A percentile compares a stretch with the other conserved stretches of the same genome.
phyloP scores from a whole-genome alignment of 2,888 invertebrate genomes.

The Blastobasis lacticolella region DNA sequence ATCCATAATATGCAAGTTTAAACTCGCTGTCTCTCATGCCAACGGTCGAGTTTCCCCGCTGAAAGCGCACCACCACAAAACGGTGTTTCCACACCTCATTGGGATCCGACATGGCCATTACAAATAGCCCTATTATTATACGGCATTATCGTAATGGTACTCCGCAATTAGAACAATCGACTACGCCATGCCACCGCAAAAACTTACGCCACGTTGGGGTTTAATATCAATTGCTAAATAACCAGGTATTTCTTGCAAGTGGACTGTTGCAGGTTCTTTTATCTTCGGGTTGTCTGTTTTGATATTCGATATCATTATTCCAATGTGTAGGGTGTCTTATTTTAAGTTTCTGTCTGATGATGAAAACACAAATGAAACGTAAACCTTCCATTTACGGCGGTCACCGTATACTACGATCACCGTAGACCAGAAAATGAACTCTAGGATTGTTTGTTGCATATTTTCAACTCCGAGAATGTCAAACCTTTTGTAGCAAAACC shows the following conservation, averaged over 20 bases:
- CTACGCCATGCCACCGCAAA: conserved; percentile 33
- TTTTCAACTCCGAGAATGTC: too few relatives aligned
- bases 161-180: conserved; percentile 58
- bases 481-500: too few relatives aligned
- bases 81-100: conserved; percentile 68
- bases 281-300: too few relatives aligned
- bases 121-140: conserved; percentile 64
- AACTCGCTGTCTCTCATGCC: conserved; percentile 11
- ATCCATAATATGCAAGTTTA: too few relatives aligned
- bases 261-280: not conserved
- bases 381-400: too few relatives aligned
- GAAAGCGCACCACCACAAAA: conserved; percentile 55
- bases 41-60: conserved; percentile 24
- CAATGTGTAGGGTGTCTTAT: conserved; percentile 13
- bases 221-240: conserved; percentile 13
- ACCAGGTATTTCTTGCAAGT: conserved; percentile 2
- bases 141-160: conserved; percentile 61
- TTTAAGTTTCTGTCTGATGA: too few relatives aligned
- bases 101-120: conserved; percentile 51
- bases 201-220: conserved; percentile 27
- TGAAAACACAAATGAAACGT: too few relatives aligned
- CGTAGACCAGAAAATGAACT: too few relatives aligned
- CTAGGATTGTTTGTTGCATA: too few relatives aligned
- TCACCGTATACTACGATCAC: too few relatives aligned
- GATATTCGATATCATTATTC: too few relatives aligned